These are phyloP conservation scores for Bos javanicus DNA, from an alignment of 2,113 vertebrate genomes.

Conservation along the genomic window DNA sequence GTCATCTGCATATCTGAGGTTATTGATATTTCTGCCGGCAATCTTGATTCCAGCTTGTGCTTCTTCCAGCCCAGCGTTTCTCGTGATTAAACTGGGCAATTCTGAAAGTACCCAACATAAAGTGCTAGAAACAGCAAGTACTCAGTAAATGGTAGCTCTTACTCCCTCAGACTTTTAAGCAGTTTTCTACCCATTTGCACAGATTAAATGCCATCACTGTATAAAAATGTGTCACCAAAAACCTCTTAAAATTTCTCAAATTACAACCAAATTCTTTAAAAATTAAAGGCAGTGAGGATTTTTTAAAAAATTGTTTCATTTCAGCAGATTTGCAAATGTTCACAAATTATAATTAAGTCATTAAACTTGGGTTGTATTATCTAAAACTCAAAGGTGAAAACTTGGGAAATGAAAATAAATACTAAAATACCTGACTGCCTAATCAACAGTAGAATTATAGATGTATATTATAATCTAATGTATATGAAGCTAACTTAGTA, in stretches of 20 bases:
- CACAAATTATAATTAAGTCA: neutral
- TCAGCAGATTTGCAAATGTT: neutral
- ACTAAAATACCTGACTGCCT: neutral
- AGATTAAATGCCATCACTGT: neutral
- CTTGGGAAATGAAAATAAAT: neutral
- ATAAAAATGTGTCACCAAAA: neutral
- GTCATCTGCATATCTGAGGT: too few relatives aligned
- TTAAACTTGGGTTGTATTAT: neutral
- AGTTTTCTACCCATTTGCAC: conserved; percentile 1
- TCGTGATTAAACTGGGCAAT: neutral
- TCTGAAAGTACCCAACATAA: neutral
- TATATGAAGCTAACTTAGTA: neutral
- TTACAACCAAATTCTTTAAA: neutral
- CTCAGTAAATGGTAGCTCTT: neutral
- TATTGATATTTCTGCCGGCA: too few relatives aligned
- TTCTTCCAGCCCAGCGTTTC: too few relatives aligned
- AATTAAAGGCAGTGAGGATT: neutral
- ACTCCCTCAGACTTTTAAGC: neutral
- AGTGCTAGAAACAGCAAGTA: neutral
- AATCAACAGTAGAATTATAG: neutral
- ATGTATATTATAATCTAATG: neutral
- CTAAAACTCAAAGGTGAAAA: neutral
- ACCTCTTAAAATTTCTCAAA: neutral
- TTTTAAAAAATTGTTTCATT: neutral
- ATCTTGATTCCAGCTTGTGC: too few relatives aligned